Base-by-base conservation (phyloP, 2,888 invertebrate genomes). In the Congeria kusceri region DNA sequence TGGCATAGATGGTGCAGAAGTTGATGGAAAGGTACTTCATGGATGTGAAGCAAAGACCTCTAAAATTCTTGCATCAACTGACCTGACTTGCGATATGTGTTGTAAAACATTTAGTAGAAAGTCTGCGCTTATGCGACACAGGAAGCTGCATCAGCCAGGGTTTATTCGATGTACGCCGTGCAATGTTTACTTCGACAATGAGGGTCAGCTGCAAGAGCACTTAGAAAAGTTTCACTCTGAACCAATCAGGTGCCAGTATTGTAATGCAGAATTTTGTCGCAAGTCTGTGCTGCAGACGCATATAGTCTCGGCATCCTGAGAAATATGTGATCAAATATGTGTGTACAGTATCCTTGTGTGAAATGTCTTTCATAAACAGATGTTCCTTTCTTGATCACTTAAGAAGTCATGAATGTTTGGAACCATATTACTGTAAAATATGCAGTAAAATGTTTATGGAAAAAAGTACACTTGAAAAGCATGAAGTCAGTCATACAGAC, bases 61-160 rank as follows among this genome's bases (percentile, higher is more conserved):
- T 7, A 32, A 9, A 4, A 32, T 32, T 32, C 32, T 32, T 32
- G 32, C 9, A 32, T 4, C 32, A 32, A 32, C 4, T 32, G 32
- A 32, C 32, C 9, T 32, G 4, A 9, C 11, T 5, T 77, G 77
- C 63, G 71, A 77, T 25, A 29, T 32, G n/a, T 77, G 77, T 63
- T 58, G 67, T 20, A 71, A 67, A 39, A 32, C 27, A 11, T 77
- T 71, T 32, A 29, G 15, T 0, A 56, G 44, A 20, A 56, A 44
- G 44, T 64, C 25, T n/a, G 57, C 64, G 18, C 53, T 53, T 39
- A 47, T 18, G 25, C 23, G 71, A 11, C 71, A 71, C 53, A 11
- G 44, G 23, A 64, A 64, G 44, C 63, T 63, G 2, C 71, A 71
- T 29, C 18, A 58, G 25, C 71, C 63, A 20, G 71, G 58, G 20